Percentiles rank a stretch among this genome's conserved stretches.
These are phyloP conservation scores for Temnothorax curvispinosus DNA, from an alignment of 1,140 invertebrate species.

Conservation along the genomic window DNA sequence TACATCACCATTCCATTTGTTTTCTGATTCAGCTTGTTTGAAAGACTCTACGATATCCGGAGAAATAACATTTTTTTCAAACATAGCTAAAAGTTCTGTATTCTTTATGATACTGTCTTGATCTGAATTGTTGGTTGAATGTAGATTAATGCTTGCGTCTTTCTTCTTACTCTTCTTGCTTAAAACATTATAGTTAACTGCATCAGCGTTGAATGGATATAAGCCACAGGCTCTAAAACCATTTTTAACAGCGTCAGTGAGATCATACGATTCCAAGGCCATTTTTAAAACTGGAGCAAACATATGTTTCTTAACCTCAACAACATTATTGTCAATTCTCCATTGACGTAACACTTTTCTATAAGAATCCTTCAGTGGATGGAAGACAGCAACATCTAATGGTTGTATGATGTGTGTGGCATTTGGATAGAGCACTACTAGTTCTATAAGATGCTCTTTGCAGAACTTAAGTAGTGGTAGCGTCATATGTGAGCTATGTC, in stretches of 20 bases:
- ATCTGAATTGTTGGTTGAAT: no score
- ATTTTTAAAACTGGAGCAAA: not conserved
- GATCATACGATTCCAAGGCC: not conserved
- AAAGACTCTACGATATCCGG: no score
- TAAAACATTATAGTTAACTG: not conserved
- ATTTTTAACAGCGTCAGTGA: not conserved
- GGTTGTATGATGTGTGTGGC: not conserved
- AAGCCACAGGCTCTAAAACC: not conserved
- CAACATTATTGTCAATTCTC: no score
- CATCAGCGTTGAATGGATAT: not conserved
- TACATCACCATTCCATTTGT: no score
- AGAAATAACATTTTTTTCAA: no score
- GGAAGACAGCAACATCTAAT: not conserved
- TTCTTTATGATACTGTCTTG: no score
- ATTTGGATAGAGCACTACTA: not conserved
- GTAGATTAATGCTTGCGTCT: no score
- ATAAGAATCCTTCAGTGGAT: not conserved
- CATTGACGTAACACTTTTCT: no score
- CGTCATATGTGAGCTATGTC: not conserved
- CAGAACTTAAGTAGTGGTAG: not conserved
- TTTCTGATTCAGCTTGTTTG: no score
- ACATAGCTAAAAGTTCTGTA: no score
- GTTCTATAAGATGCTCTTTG: not conserved
- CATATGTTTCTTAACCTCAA: not conserved
- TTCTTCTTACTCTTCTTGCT: no score